phyloP scores from a whole-genome alignment of 2,797 vertebrate species.

The Carduelis carduelis region DNA sequence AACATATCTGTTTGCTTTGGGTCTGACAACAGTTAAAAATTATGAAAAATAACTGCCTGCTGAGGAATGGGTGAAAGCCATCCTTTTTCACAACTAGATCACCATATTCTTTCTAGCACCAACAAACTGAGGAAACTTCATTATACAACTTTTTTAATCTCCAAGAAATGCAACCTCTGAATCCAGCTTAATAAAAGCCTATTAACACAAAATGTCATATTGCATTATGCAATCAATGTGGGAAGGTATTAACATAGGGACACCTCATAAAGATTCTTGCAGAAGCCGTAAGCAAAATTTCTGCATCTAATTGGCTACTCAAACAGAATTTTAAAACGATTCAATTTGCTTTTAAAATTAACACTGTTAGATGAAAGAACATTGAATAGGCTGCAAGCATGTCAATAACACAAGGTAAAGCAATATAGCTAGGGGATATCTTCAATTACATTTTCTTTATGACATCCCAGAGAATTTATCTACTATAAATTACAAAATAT shows the following conservation, averaged over 20 bases:
- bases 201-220: constrained; percentile 2
- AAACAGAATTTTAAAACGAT: constrained; percentile 28
- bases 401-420: neutral
- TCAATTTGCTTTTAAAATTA: constrained; percentile 27
- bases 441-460: constrained; percentile 10
- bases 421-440: neutral
- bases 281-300: neutral
- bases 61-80: neutral
- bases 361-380: neutral
- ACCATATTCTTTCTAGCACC: neutral
- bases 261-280: neutral
- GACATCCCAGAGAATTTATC: neutral
- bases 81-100: neutral
- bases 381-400: neutral
- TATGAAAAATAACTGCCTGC: neutral
- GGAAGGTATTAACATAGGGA: neutral
- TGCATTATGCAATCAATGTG: neutral
- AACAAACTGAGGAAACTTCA: neutral
- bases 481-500: constrained; percentile 5
- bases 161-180: neutral
- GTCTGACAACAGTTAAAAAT: neutral
- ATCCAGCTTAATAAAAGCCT: constrained; percentile 15
- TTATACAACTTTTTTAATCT: neutral
- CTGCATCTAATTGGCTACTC: neutral
- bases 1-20: neutral